phyloP scores from a whole-genome alignment of 2,888 invertebrate species.

The Euclidia mi region DNA sequence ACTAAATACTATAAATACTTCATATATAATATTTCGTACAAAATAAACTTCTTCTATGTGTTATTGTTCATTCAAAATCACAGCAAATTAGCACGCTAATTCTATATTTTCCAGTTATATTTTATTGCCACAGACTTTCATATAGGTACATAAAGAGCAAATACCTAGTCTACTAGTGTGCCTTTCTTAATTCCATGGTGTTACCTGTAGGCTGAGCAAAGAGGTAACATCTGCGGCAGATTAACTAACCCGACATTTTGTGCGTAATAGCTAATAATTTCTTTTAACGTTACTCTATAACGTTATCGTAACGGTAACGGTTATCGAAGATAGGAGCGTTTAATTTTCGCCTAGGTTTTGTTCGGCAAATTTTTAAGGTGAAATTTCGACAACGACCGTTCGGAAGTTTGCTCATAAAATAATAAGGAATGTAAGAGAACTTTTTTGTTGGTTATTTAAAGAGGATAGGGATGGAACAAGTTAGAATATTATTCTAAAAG shows the following conservation, averaged over 20 bases:
- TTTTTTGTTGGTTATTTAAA: no score
- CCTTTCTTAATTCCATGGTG: not conserved
- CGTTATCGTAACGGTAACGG: constrained; percentile 43
- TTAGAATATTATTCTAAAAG: no score
- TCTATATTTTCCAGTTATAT: no score
- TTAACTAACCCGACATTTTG: constrained; percentile 43
- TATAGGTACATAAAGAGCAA: no score
- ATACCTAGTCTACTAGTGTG: no score
- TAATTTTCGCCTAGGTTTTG: constrained; percentile 22
- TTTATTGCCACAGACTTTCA: no score
- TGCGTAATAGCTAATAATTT: constrained; percentile 46
- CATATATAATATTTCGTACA: no score
- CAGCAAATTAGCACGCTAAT: no score
- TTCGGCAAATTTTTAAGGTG: constrained; percentile 12
- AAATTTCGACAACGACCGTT: not conserved
- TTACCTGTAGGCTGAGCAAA: not conserved
- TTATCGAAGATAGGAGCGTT: constrained; percentile 33
- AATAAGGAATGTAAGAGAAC: not conserved
- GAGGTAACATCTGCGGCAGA: constrained; percentile 28
- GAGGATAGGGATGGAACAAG: no score
- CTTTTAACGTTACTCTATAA: constrained; percentile 37
- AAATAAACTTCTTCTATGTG: no score
- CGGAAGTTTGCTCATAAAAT: not conserved
- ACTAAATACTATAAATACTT: no score
- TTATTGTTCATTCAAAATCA: no score